These are phyloP conservation scores for Chaetophractus vellerosus DNA, from an alignment of 2,797 vertebrate species.

Conservation along the genomic window DNA sequence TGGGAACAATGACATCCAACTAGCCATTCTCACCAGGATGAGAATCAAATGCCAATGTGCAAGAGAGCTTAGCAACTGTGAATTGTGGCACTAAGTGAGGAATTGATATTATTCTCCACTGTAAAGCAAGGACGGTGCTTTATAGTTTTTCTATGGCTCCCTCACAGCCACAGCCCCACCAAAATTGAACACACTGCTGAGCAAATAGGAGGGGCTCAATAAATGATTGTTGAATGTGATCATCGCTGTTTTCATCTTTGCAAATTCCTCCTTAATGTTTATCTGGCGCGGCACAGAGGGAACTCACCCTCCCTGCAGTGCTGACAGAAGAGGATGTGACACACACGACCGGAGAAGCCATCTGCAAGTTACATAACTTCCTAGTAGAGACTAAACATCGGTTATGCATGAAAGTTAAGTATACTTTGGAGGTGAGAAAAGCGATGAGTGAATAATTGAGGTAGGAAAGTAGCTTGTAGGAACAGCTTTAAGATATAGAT, in stretches of 20 bases:
- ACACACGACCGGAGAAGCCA: background rate
- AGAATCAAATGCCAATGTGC: background rate
- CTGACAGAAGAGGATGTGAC: background rate
- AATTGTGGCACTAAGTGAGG: background rate
- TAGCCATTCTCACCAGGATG: background rate
- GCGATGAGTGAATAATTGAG: background rate
- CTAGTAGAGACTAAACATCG: background rate
- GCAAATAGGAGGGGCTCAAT: background rate
- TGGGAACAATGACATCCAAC: background rate
- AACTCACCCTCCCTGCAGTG: background rate
- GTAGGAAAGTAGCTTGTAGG: background rate
- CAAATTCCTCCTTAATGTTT: background rate
- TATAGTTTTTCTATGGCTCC: background rate
- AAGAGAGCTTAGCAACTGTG: background rate
- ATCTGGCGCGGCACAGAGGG: background rate
- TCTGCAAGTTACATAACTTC: background rate
- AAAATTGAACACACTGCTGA: background rate
- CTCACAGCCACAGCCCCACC: background rate
- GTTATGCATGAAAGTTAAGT: background rate
- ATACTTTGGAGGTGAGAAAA: slow-evolving; percentile 19
- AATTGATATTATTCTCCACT: background rate
- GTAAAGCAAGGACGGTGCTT: background rate
- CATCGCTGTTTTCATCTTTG: background rate
- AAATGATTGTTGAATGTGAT: background rate
- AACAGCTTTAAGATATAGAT: slow-evolving; percentile 14